Evolutionary conservation across 2,797 vertebrate genomes (phyloP).

Genomic region (Characodon lateralis): DNA sequence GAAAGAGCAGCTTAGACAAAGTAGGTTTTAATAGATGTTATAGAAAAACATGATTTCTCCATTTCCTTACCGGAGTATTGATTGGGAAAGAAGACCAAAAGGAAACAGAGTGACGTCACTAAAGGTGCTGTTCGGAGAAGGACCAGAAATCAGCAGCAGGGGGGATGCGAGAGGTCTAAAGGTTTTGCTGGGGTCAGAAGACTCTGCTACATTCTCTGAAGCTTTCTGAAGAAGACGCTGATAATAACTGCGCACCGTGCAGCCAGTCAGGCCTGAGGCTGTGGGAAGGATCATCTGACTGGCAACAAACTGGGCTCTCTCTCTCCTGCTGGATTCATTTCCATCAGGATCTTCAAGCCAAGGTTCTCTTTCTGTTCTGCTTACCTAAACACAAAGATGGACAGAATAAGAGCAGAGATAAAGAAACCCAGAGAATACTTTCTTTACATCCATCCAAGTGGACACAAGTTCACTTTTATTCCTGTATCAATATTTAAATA

Average conservation of each 20-base stretch:
- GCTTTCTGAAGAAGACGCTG: conserved; percentile 59
- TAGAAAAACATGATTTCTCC: background rate
- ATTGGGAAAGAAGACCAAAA: conserved; percentile 32
- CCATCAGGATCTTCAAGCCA: conserved; percentile 22
- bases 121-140: conserved; percentile 40
- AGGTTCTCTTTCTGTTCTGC: conserved; percentile 35
- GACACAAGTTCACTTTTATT: background rate
- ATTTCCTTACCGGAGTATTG: conserved; percentile 55
- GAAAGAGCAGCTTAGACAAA: background rate
- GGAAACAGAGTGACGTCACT: conserved; percentile 14
- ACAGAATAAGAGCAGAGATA: background rate
- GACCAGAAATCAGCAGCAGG: conserved; percentile 26
- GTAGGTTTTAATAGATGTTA: background rate
- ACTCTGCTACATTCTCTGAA: conserved; percentile 34
- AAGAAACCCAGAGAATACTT: background rate
- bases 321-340: conserved; percentile 16
- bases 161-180: conserved; percentile 14
- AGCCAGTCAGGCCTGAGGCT: conserved; percentile 44
- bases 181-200: conserved; percentile 17
- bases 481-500: background rate
- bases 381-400: conserved; percentile 53
- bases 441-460: background rate
- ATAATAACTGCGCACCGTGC: conserved; percentile 69
- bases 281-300: conserved; percentile 72
- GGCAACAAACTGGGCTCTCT: conserved; percentile 57